Evolutionary conservation across 2,797 vertebrate species (phyloP).

Genomic region (Neosalanx taihuensis): DNA sequence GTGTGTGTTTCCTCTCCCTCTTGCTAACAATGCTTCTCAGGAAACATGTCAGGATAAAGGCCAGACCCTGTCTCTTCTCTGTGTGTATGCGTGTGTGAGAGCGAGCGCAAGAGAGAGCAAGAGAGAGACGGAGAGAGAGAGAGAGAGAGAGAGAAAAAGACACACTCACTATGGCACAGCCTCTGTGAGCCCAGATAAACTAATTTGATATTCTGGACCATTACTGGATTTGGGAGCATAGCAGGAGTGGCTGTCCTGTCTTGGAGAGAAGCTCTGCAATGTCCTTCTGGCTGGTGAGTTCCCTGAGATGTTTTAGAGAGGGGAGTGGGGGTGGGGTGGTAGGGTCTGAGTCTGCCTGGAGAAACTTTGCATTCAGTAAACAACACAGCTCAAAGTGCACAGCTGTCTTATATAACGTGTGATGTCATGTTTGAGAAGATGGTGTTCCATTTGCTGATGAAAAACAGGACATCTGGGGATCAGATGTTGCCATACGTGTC

Average conservation of each 20-base stretch:
- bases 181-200: slow-evolving; percentile 43
- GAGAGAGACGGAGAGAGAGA: too few species aligned
- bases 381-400: slow-evolving; percentile 1
- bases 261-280: slow-evolving; percentile 55
- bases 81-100: slow-evolving; percentile 49
- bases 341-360: background rate
- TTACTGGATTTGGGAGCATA: slow-evolving; percentile 40
- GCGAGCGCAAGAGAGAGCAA: slow-evolving; percentile 36
- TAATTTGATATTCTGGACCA: slow-evolving; percentile 37
- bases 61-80: slow-evolving; percentile 63
- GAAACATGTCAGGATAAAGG: slow-evolving; percentile 78
- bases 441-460: slow-evolving; percentile 9
- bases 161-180: slow-evolving; percentile 36
- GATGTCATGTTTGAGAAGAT: background rate
- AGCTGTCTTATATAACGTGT: background rate
- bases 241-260: slow-evolving; percentile 44
- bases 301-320: slow-evolving; percentile 32
- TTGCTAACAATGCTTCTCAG: slow-evolving; percentile 74
- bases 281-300: slow-evolving; percentile 77
- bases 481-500: slow-evolving; percentile 1
- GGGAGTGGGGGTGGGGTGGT: slow-evolving; percentile 24
- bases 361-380: slow-evolving; percentile 9
- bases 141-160: too few species aligned
- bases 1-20: slow-evolving; percentile 63
- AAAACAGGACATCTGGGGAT: background rate